These are phyloP conservation scores for Andrena praecox DNA, from an alignment of 2,888 invertebrate genomes.

Conservation along the genomic window DNA sequence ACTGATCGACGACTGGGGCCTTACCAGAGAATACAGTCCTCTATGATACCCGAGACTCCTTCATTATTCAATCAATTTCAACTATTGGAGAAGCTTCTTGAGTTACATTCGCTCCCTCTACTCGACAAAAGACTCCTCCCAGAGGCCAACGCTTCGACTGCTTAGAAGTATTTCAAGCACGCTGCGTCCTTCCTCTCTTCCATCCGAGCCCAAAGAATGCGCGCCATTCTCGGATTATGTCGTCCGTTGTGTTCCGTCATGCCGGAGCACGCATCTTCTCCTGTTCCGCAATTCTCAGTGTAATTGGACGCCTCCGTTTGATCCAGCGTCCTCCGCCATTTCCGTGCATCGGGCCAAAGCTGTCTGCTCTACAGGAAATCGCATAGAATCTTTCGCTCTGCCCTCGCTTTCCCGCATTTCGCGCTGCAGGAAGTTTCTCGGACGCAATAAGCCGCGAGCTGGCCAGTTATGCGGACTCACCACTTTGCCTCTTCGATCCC, in stretches of 20 bases:
- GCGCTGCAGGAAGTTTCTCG: constrained; percentile 16
- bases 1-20: too few species aligned
- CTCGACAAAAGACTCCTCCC: background rate
- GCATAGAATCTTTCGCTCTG: background rate
- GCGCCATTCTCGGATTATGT: constrained; percentile 45
- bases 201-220: constrained; percentile 43
- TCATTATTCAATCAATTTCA: background rate
- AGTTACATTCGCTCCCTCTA: too few species aligned
- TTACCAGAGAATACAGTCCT: too few species aligned
- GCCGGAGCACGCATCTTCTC: constrained; percentile 41
- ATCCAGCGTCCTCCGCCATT: constrained; percentile 34
- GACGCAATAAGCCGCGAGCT: background rate
- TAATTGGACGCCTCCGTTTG: constrained; percentile 45
- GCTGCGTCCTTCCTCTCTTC: constrained; percentile 17
- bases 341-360: constrained; percentile 39
- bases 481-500: background rate
- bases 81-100: background rate
- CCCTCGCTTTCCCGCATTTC: background rate
- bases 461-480: background rate
- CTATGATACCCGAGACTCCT: background rate
- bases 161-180: constrained; percentile 16
- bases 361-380: constrained; percentile 6
- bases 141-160: constrained; percentile 5
- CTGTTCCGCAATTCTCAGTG: constrained; percentile 37
- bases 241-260: constrained; percentile 32